These are phyloP conservation scores for Hylia prasina DNA, from an alignment of 2,113 vertebrate genomes.

Conservation along the genomic window DNA sequence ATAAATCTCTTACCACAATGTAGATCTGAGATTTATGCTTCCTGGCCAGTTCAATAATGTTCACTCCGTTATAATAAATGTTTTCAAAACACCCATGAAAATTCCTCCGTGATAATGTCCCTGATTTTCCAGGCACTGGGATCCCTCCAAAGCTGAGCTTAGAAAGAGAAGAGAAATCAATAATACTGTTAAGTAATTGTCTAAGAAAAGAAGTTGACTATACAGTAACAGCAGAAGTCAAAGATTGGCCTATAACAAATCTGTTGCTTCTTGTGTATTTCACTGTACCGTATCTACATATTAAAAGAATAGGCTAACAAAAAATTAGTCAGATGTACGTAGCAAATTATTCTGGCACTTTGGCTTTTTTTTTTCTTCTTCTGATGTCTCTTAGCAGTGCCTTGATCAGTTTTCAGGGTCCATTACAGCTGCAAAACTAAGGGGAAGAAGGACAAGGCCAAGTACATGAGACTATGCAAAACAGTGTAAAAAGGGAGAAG, in stretches of 20 bases:
- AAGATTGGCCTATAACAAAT: background rate
- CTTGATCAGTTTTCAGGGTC: background rate
- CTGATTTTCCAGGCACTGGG: conserved; percentile 78
- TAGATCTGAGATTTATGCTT: conserved; percentile 77
- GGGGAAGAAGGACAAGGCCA: background rate
- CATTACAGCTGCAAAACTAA: background rate
- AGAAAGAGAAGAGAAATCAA: conserved; percentile 80
- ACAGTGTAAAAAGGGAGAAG: background rate
- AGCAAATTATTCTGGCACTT: background rate
- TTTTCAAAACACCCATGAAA: conserved; percentile 94
- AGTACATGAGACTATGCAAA: background rate
- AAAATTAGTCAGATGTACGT: background rate
- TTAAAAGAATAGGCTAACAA: background rate
- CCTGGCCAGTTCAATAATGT: conserved; percentile 80
- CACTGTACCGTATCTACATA: background rate
- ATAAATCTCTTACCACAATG: conserved; percentile 74
- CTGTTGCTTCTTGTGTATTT: background rate
- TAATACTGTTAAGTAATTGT: conserved; percentile 73
- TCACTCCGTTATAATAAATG: conserved; percentile 83
- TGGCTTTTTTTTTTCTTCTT: background rate
- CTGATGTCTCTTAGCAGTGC: background rate
- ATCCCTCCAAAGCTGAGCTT: conserved; percentile 92
- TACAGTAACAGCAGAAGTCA: background rate
- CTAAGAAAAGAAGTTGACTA: conserved; percentile 33
- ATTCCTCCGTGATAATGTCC: conserved; percentile 75